A percentile compares a stretch with the other conserved stretches of the same genome.
Conservation (phyloP, 2,888 invertebrate species). For the Alitta virens region DNA sequence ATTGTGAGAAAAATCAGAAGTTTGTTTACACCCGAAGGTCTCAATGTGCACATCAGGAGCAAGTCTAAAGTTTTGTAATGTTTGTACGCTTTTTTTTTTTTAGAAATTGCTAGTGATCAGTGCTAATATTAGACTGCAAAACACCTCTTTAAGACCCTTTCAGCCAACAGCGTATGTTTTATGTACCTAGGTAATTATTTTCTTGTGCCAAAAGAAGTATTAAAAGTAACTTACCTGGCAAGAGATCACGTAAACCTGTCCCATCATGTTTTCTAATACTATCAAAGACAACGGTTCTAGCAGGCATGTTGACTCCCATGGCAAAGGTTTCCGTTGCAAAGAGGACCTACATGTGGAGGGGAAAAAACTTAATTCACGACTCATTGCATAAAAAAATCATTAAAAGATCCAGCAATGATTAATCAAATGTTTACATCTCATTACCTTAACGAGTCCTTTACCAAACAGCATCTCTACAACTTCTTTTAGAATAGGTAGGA, state of each 20-base stretch:
- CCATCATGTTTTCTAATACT: conserved; percentile 90
- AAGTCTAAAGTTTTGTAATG: too few relatives aligned
- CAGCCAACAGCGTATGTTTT: too few relatives aligned
- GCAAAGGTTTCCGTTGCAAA: conserved; percentile 99
- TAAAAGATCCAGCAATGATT: neutral
- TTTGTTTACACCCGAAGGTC: too few relatives aligned
- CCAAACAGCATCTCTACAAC: conserved; percentile 97
- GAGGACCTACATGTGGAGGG: conserved; percentile 70
- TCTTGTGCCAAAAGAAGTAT: too few relatives aligned
- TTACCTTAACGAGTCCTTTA: conserved; percentile 83
- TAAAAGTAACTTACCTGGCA: conserved; percentile 40
- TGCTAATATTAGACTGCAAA: too few relatives aligned
- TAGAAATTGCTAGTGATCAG: too few relatives aligned
- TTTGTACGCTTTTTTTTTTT: too few relatives aligned
- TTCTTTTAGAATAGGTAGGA: conserved; percentile 97
- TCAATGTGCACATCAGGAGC: too few relatives aligned
- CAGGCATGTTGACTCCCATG: conserved; percentile 99
- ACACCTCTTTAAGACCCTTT: too few relatives aligned
- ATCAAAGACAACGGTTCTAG: conserved; percentile 95
- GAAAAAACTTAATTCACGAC: neutral
- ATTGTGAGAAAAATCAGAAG: too few relatives aligned
- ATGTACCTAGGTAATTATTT: too few relatives aligned
- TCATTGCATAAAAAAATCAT: neutral
- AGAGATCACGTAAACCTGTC: conserved; percentile 63
- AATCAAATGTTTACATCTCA: conserved; percentile 41